These are phyloP conservation scores for Suricata suricatta DNA, from an alignment of 2,113 vertebrate species.

Conservation along the genomic window DNA sequence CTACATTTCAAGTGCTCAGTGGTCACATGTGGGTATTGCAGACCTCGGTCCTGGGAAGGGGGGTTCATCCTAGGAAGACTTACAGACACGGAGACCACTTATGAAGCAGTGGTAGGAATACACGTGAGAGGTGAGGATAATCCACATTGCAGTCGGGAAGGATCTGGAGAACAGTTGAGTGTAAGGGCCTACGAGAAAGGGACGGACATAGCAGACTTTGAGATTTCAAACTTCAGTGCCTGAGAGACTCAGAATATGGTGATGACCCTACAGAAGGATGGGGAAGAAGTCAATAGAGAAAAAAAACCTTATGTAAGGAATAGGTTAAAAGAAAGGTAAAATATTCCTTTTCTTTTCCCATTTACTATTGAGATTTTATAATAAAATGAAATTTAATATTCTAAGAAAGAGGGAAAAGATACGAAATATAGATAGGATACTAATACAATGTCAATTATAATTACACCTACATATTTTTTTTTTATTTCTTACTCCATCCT, in stretches of 20 bases:
- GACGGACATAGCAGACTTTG: neutral
- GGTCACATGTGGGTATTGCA: neutral
- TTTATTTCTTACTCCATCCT: neutral
- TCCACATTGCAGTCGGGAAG: neutral
- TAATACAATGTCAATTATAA: neutral
- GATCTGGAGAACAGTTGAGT: neutral
- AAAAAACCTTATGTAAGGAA: too few species aligned
- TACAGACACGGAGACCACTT: neutral
- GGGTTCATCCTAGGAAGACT: neutral
- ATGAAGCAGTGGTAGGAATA: neutral
- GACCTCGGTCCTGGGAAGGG: neutral
- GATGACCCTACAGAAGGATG: neutral
- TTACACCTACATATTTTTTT: neutral
- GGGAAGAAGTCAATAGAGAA: neutral
- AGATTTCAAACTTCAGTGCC: too few species aligned
- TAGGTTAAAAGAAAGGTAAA: neutral
- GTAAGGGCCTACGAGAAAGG: neutral
- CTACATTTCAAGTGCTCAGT: neutral
- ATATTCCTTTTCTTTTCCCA: neutral
- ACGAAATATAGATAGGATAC: neutral
- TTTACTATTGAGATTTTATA: constrained; percentile 4
- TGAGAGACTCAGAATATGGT: neutral
- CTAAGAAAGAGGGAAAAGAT: constrained; percentile 8
- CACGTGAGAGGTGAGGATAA: neutral
- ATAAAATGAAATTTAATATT: neutral